Conservation (phyloP, 2,113 vertebrate genomes). For the Thinocorus orbignyianus region DNA sequence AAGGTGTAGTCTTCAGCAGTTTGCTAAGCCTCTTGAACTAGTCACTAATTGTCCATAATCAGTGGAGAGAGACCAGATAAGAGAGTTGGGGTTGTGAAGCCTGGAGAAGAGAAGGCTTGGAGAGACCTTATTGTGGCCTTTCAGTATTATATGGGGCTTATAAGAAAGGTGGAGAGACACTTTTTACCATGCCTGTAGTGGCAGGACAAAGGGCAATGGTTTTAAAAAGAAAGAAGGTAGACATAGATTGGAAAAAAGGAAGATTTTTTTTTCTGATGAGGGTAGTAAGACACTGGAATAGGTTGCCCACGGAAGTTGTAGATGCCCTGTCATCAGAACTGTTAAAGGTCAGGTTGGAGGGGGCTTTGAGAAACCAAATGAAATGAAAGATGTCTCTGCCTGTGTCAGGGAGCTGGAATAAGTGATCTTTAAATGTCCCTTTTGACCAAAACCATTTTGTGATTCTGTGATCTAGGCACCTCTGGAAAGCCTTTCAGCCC, state of each 20-base stretch:
- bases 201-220: not conserved
- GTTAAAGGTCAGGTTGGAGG: not conserved
- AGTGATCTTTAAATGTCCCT: not conserved
- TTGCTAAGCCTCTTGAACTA: not conserved
- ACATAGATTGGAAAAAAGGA: not conserved
- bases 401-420: rapidly evolving
- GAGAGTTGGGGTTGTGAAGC: not conserved
- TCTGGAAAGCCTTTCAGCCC: not conserved
- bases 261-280: not conserved
- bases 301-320: not conserved
- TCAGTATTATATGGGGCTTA: not conserved
- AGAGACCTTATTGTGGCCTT: not conserved
- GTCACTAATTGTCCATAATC: not conserved
- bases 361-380: not conserved
- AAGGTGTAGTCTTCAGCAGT: not conserved
- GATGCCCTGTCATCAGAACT: not conserved
- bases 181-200: not conserved
- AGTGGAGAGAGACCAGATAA: not conserved
- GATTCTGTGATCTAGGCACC: not conserved
- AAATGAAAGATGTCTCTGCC: not conserved
- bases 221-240: not conserved
- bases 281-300: not conserved
- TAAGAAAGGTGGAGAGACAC: not conserved
- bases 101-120: not conserved
- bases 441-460: not conserved